phyloP scores from a whole-genome alignment of 2,797 vertebrate species.

The Dicrostonyx torquatus region DNA sequence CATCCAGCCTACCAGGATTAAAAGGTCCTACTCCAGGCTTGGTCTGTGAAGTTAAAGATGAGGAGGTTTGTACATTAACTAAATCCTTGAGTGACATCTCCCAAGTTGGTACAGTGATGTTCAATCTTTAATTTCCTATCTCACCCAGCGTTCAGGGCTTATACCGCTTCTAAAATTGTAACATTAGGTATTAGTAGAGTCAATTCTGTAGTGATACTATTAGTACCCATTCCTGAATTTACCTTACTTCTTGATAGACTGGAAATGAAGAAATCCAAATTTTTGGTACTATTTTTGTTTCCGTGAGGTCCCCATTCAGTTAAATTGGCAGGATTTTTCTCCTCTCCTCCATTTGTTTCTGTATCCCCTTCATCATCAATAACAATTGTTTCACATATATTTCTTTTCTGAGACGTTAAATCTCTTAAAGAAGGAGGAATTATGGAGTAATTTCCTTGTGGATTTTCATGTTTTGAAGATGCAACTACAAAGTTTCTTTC shows the following conservation, averaged over 20 bases:
- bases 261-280: constrained; percentile 87
- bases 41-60: constrained; percentile 89
- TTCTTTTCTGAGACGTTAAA: constrained; percentile 86
- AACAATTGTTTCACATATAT: constrained; percentile 94
- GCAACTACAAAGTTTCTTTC: constrained; percentile 82
- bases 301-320: constrained; percentile 85
- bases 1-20: constrained; percentile 95
- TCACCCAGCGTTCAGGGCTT: constrained; percentile 84
- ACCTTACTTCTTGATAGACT: constrained; percentile 90
- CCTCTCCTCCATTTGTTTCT: constrained; percentile 88
- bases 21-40: constrained; percentile 91
- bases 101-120: constrained; percentile 88
- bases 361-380: constrained; percentile 98
- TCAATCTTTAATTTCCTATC: constrained; percentile 97
- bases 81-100: constrained; percentile 92
- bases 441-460: constrained; percentile 84
- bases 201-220: constrained; percentile 94
- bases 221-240: constrained; percentile 87
- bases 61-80: constrained; percentile 90
- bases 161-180: constrained; percentile 91
- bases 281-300: constrained; percentile 86
- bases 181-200: constrained; percentile 96
- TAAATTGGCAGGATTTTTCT: constrained; percentile 86
- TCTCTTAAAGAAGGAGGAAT: constrained; percentile 84
- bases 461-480: constrained; percentile 85